Evolutionary conservation across 2,797 vertebrate species (phyloP).

Genomic region (Enoplosus armatus): DNA sequence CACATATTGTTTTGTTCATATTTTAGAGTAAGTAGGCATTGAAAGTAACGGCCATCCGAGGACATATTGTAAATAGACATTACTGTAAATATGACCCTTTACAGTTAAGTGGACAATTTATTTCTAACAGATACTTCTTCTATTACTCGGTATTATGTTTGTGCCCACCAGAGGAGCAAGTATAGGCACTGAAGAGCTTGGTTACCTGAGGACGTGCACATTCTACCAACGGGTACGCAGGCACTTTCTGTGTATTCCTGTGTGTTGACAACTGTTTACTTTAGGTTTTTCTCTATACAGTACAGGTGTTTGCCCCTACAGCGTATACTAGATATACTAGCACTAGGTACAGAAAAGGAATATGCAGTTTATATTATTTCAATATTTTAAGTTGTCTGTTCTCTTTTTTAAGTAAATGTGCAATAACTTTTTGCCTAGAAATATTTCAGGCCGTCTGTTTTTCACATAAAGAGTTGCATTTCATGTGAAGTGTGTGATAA

Average conservation of each 20-base stretch:
- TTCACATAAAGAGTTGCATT: conserved; percentile 2
- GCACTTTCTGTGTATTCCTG: neutral
- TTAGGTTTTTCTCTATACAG: neutral
- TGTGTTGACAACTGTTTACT: conserved; percentile 11
- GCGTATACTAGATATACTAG: neutral
- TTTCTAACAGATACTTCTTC: neutral
- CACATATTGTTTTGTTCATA: neutral
- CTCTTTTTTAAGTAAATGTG: neutral
- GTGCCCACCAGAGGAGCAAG: neutral
- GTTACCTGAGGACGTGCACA: conserved; percentile 19
- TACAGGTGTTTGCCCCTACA: neutral
- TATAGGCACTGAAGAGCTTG: neutral
- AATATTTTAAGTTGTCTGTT: neutral
- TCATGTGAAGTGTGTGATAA: neutral
- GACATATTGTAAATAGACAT: neutral
- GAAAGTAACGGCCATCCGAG: neutral
- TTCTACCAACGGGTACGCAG: neutral
- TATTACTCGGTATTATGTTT: neutral
- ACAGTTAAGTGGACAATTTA: neutral
- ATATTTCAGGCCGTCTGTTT: neutral
- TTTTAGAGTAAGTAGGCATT: neutral
- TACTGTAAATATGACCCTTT: neutral
- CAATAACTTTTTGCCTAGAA: neutral
- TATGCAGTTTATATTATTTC: neutral
- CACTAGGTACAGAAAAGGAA: neutral